Conservation (phyloP, 2,797 vertebrate species). For the Bovichtus variegatus region DNA sequence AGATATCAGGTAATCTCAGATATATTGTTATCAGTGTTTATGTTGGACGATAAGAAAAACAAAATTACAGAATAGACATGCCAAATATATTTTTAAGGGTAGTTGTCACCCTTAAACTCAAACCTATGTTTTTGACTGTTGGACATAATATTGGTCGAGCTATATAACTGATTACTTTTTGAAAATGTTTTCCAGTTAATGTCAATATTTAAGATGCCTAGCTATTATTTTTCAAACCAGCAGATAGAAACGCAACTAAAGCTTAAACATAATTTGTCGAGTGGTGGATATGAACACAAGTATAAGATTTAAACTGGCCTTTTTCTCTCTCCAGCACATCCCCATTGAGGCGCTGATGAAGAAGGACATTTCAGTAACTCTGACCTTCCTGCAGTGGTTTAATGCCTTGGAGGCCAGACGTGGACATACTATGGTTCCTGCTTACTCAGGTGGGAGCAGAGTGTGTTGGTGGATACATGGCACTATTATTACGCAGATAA, state of each 20-base stretch:
- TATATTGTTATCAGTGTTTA: not conserved
- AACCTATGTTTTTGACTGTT: too few relatives aligned
- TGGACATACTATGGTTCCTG: constrained; percentile 46
- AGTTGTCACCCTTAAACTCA: too few relatives aligned
- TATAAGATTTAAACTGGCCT: not conserved
- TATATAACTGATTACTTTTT: not conserved
- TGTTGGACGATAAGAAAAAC: not conserved
- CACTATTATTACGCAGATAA: not conserved
- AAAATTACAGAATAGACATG: not conserved
- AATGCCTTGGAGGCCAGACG: constrained; percentile 58
- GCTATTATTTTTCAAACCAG: not conserved
- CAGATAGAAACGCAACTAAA: not conserved
- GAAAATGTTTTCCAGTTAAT: too few relatives aligned
- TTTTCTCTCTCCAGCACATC: constrained; percentile 53
- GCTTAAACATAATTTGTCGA: not conserved
- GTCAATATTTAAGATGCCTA: too few relatives aligned
- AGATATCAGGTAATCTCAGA: not conserved
- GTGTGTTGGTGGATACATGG: not conserved
- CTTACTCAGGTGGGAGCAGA: constrained; percentile 16
- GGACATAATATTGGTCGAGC: not conserved
- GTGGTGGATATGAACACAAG: not conserved
- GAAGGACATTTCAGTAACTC: constrained; percentile 5
- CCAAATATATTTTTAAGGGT: not conserved
- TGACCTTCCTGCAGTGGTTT: constrained; percentile 76
- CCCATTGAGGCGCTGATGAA: constrained; percentile 52